These are phyloP conservation scores for Grammomys surdaster DNA, from an alignment of 2,113 vertebrate genomes.

Conservation along the genomic window DNA sequence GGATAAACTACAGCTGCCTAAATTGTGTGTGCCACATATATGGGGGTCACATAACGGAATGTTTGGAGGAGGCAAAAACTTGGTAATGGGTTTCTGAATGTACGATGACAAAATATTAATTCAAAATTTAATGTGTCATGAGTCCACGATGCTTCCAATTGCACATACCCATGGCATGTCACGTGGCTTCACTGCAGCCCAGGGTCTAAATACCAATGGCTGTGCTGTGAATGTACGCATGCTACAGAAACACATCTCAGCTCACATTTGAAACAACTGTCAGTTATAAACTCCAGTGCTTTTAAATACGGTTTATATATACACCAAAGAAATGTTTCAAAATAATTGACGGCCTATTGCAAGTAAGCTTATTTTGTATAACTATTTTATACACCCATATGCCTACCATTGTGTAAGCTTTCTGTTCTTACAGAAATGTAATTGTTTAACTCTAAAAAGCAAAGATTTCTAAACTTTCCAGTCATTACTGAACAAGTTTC, in stretches of 20 bases:
- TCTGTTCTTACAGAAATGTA: background rate
- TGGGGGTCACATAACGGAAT: too few species aligned
- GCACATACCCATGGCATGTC: background rate
- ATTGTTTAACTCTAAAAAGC: slow-evolving; percentile 9
- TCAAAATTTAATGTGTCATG: background rate
- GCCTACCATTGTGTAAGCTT: background rate
- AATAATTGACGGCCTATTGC: background rate
- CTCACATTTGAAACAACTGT: background rate
- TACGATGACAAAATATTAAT: background rate
- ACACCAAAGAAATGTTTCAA: background rate
- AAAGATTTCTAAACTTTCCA: background rate
- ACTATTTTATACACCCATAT: background rate
- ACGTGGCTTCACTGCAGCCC: background rate
- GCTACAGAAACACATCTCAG: background rate
- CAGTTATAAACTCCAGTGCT: background rate
- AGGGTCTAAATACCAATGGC: background rate
- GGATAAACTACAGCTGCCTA: background rate
- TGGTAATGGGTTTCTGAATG: background rate
- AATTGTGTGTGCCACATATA: background rate
- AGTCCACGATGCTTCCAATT: background rate
- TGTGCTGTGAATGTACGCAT: background rate
- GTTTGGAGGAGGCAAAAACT: background rate
- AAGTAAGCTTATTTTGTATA: background rate
- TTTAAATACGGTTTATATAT: background rate
- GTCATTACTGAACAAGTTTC: background rate